Percentiles rank a stretch among this genome's conserved stretches.
Evolutionary conservation across 2,113 vertebrate species (phyloP).

Genomic region (Sylvicapra grimmia): DNA sequence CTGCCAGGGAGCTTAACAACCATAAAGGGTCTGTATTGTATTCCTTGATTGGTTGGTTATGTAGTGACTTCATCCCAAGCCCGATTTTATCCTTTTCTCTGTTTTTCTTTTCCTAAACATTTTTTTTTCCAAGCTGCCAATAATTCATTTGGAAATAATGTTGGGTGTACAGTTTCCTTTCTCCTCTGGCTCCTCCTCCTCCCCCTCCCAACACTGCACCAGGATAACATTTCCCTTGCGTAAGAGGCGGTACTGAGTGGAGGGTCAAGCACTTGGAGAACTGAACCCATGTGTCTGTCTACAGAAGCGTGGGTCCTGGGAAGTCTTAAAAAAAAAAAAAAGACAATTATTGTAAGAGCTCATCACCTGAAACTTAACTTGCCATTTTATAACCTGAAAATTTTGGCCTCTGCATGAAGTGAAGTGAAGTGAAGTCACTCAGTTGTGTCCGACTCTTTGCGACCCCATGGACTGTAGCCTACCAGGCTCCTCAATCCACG

Average conservation of each 20-base stretch:
- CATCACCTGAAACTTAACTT: background rate
- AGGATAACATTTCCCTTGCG: too few species aligned
- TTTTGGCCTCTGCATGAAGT: background rate
- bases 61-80: background rate
- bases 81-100: background rate
- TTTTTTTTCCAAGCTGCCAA: background rate
- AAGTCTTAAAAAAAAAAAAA: background rate
- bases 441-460: too few species aligned
- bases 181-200: background rate
- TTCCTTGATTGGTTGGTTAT: background rate
- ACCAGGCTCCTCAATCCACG: too few species aligned
- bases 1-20: background rate
- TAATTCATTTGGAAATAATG: background rate
- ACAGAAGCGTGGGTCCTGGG: background rate
- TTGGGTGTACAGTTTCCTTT: background rate
- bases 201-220: background rate
- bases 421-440: too few species aligned
- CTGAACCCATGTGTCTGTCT: background rate
- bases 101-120: background rate
- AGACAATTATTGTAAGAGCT: background rate
- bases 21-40: fast-evolving
- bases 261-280: fast-evolving
- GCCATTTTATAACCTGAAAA: background rate
- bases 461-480: too few species aligned
- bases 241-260: fast-evolving